Evolutionary conservation across 2,888 invertebrate species (phyloP).

Genomic region (Dione vanillae): DNA sequence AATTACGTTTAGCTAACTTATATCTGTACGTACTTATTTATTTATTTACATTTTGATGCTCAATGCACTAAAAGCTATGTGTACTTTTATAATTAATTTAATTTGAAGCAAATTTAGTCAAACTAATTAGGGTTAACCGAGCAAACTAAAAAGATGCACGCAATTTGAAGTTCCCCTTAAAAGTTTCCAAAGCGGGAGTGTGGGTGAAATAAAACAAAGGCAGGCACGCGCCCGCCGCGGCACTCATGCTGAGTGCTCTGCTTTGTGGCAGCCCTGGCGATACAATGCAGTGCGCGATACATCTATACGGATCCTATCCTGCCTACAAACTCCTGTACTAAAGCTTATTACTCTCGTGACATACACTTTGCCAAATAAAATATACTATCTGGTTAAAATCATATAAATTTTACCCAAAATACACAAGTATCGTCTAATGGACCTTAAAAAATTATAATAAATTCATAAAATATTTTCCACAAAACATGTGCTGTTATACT

Average conservation of each 20-base stretch:
- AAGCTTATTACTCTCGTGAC: conserved; percentile 49
- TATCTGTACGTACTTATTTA: not conserved
- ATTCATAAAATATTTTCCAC: not conserved
- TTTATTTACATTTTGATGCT: not conserved
- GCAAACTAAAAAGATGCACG: conserved; percentile 70
- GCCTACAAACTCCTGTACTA: conserved; percentile 45
- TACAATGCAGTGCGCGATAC: conserved; percentile 71
- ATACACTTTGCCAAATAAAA: conserved; percentile 39
- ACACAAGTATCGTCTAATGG: not conserved
- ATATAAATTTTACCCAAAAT: conserved; percentile 8
- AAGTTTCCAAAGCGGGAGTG: conserved; percentile 79
- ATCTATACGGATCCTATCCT: conserved; percentile 49
- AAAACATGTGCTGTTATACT: too few species aligned
- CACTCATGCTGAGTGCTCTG: conserved; percentile 82
- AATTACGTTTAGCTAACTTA: conserved; percentile 11
- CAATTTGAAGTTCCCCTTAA: conserved; percentile 77
- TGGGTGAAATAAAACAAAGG: conserved; percentile 83
- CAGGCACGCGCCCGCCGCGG: conserved; percentile 73
- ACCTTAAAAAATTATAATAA: not conserved
- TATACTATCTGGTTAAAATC: conserved; percentile 19
- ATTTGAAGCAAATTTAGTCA: not conserved
- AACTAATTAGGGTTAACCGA: conserved; percentile 68
- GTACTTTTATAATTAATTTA: not conserved
- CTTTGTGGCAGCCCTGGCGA: conserved; percentile 76
- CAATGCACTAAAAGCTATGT: not conserved